A percentile compares a stretch with the other conserved stretches of the same genome.
phyloP scores from a whole-genome alignment of 2,888 invertebrate species.

The Serrognathus titanus region DNA sequence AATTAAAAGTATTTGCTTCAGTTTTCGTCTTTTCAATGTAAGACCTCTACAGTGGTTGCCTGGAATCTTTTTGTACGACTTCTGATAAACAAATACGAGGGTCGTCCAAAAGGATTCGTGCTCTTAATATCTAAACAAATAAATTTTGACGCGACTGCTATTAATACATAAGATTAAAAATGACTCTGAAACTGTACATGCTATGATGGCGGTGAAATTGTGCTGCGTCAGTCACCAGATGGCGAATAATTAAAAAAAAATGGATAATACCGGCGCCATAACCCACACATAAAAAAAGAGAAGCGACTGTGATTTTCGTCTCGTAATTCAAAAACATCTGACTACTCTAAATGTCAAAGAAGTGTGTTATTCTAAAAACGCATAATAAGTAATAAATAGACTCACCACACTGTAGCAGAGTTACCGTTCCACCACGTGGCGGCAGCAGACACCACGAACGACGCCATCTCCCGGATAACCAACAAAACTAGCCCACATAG shows the following conservation, averaged over 20 bases:
- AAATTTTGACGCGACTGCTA: too few species aligned
- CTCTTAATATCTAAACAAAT: too few species aligned
- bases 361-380: constrained; percentile 33
- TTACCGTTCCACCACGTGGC: constrained; percentile 46
- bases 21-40: too few species aligned
- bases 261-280: constrained; percentile 25
- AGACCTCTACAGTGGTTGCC: too few species aligned
- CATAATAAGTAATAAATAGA: constrained; percentile 46
- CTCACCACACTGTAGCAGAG: constrained; percentile 51
- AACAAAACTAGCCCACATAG: constrained; percentile 46
- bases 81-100: too few species aligned
- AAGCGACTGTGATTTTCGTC: constrained; percentile 19
- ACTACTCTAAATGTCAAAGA: constrained; percentile 31
- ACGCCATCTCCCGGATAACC: constrained; percentile 46
- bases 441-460: constrained; percentile 49
- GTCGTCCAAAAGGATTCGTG: too few species aligned
- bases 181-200: constrained; percentile 18
- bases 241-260: constrained; percentile 20
- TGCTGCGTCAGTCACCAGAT: constrained; percentile 16
- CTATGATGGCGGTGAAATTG: constrained; percentile 16
- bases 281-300: constrained; percentile 31
- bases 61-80: too few species aligned
- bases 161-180: background rate
- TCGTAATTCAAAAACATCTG: constrained; percentile 12
- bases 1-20: too few species aligned